phyloP scores from a whole-genome alignment of 2,113 vertebrate species.

The Laticauda laticaudata region DNA sequence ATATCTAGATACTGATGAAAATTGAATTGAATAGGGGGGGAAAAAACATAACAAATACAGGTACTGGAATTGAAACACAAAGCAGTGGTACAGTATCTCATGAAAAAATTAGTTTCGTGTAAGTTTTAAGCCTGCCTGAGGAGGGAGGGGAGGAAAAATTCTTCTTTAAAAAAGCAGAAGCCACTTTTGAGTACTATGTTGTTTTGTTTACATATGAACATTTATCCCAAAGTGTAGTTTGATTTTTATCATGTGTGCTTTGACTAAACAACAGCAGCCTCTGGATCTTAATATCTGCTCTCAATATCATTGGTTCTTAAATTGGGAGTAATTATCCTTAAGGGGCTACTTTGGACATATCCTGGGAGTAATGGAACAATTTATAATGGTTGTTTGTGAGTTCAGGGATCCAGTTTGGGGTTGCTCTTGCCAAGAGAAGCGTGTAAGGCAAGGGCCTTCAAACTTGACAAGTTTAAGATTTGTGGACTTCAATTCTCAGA shows the following conservation, averaged over 20 bases:
- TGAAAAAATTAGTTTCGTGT: neutral
- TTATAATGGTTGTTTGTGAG: neutral
- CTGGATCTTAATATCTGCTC: neutral
- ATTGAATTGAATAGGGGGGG: neutral
- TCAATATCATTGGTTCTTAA: neutral
- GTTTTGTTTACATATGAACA: neutral
- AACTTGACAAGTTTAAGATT: too few species aligned
- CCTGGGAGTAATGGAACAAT: neutral
- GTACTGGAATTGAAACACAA: conserved; percentile 36
- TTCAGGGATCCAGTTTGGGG: neutral
- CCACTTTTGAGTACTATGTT: neutral
- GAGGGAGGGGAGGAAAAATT: too few species aligned
- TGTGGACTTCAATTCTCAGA: too few species aligned
- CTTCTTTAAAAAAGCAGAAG: neutral
- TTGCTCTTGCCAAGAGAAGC: neutral
- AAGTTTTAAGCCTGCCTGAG: neutral
- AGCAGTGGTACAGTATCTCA: conserved; percentile 11
- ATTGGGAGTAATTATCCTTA: neutral
- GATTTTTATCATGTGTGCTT: neutral
- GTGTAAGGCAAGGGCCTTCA: too few species aligned
- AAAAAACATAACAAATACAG: conserved; percentile 1
- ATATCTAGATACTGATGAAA: conserved; percentile 36
- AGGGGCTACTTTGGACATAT: neutral
- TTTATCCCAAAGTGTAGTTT: neutral
- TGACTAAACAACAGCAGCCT: neutral